Evolutionary conservation across 2,888 invertebrate genomes (phyloP).

Genomic region (Agrochola circellaris): DNA sequence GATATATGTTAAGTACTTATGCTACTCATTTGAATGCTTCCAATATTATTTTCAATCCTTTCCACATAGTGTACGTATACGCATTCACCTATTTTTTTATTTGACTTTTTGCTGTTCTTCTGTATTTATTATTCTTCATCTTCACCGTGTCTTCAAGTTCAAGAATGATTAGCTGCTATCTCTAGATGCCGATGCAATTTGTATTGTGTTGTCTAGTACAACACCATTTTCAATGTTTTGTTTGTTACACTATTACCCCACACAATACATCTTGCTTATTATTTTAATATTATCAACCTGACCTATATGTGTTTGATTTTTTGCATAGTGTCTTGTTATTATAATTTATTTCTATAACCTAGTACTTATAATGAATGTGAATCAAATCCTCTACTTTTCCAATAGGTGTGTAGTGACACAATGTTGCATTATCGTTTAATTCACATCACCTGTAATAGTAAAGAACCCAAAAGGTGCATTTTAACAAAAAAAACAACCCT

Average conservation of each 20-base stretch:
- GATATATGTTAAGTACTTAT: constrained; percentile 68
- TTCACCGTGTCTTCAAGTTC: constrained; percentile 62
- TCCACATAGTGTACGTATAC: constrained; percentile 65
- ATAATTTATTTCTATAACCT: constrained; percentile 54
- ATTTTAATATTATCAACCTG: constrained; percentile 59
- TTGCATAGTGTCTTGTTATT: constrained; percentile 61
- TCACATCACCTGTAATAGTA: no score
- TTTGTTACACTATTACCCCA: constrained; percentile 67
- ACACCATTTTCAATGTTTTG: constrained; percentile 63
- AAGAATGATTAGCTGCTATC: constrained; percentile 87
- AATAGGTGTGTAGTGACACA: no score
- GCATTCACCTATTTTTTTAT: constrained; percentile 69
- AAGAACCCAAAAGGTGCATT: constrained; percentile 2
- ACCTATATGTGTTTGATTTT: constrained; percentile 56
- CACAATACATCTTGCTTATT: constrained; percentile 78
- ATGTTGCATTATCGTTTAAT: no score
- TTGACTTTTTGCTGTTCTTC: constrained; percentile 67
- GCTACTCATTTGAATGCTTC: constrained; percentile 74
- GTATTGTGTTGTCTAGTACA: constrained; percentile 75
- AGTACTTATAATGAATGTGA: constrained; percentile 17
- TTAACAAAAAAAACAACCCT: neutral
- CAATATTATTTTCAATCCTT: constrained; percentile 65
- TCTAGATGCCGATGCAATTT: constrained; percentile 87
- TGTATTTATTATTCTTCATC: constrained; percentile 67
- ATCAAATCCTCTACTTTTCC: constrained; percentile 13